Evolutionary conservation across 2,888 invertebrate species (phyloP), one percentile per base, ranked within the genome.

Genomic region (Caenorhabditis sp.): DNA sequence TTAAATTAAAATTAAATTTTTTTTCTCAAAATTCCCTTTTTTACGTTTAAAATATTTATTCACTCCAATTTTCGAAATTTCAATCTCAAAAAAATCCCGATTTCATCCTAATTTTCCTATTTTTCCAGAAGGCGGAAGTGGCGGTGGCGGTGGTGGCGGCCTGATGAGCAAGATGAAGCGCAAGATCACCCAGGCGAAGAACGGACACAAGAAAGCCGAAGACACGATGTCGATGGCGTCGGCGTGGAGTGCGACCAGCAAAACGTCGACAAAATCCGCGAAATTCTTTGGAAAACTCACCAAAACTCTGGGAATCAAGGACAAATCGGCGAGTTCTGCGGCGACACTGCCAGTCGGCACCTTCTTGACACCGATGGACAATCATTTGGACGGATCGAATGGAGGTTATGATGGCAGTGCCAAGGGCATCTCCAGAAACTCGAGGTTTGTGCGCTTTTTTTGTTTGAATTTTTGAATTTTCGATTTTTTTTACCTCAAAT

Each of bases 211-310:
- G 51, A 72, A 85, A 18, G 85, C 82, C 15, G 83, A 83, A 51
- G 86, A 86, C 50, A 84, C 84, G 11, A 85, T 84, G 82, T 83
- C 83, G 20, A 84, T 86, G 71, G 86, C 83, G 0, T 79, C 74
- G 15, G 85, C 80, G 3, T 74, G 84, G 71, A 79, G 80, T 51
- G 80, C 81, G 18, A 80, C 81, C 24, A 76, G 76, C 28, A 65
- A 64, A 18, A 80, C 64, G 55, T 71, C 70, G 24, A 84, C 83
- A 4, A 82, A 67, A 47, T 65, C 77, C 47, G 68, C 58, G 40
- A 68, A 65, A 60, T 74, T 85, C 61, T 76, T 82, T 50, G 82
- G 76, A 58, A 76, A 84, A 80, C 6, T 70, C 28, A 37, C 69
- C 5, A 72, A 83, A 32, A 72, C 76, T 15, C 13, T 82, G 18